A percentile compares a stretch with the other conserved stretches of the same genome.
Evolutionary conservation across 2,113 vertebrate species (phyloP).

Genomic region (Cochlearius cochlearius): DNA sequence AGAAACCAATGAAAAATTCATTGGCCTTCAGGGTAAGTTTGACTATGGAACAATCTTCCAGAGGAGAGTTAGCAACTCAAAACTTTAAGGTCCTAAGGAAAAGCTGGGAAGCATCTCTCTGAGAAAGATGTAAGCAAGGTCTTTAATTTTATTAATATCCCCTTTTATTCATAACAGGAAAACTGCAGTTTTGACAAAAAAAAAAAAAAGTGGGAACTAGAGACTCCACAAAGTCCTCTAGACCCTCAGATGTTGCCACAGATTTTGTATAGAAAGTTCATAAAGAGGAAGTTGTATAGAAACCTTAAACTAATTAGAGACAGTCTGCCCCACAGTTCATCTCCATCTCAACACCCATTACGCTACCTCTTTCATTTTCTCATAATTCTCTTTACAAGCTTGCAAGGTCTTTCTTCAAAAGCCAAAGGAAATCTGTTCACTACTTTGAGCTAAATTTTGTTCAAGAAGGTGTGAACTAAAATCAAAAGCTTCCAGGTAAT

Average conservation of each 20-base stretch:
- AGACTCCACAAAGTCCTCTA: not conserved
- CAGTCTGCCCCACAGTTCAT: not conserved
- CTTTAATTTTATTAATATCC: not conserved
- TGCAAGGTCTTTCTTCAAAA: slow-evolving; percentile 29
- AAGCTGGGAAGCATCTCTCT: not conserved
- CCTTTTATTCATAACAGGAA: not conserved
- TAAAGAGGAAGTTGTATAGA: not conserved
- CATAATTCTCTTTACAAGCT: not conserved
- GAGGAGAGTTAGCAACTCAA: not conserved
- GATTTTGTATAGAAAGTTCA: not conserved
- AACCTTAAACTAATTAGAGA: not conserved
- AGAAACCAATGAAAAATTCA: not conserved
- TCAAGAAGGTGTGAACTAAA: not conserved
- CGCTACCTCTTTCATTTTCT: not conserved
- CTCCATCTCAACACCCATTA: not conserved
- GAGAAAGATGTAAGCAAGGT: not conserved
- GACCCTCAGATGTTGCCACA: not conserved
- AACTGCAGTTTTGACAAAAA: not conserved
- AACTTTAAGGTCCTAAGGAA: not conserved
- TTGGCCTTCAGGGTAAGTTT: not conserved
- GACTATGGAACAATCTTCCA: not conserved
- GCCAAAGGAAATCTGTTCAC: not conserved
- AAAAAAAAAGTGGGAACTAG: not conserved
- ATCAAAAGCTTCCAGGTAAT: slow-evolving; percentile 3
- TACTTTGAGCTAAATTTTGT: not conserved